A percentile compares a stretch with the other conserved stretches of the same genome.
These are phyloP conservation scores for Alethe diademata DNA, from an alignment of 2,113 vertebrate species.

Conservation along the genomic window DNA sequence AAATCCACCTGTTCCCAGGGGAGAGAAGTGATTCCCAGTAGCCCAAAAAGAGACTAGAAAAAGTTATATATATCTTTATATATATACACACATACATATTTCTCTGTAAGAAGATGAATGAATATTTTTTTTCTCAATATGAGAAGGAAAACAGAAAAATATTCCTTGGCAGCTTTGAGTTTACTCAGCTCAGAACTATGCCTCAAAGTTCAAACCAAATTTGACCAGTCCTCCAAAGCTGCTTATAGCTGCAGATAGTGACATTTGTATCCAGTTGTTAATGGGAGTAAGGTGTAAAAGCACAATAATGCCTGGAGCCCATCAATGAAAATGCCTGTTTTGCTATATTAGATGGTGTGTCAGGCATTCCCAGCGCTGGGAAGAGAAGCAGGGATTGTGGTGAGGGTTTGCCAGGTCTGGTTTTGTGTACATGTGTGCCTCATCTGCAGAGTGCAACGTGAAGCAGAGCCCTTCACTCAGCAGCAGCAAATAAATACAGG, in stretches of 20 bases:
- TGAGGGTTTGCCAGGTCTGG: neutral
- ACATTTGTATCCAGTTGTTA: constrained; percentile 3
- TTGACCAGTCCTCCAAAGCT: neutral
- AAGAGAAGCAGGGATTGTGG: neutral
- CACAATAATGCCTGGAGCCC: neutral
- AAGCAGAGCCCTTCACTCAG: constrained; percentile 35
- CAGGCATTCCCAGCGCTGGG: neutral
- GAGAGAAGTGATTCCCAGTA: neutral
- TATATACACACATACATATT: neutral
- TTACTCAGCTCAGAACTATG: neutral
- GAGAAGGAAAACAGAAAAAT: constrained; percentile 19
- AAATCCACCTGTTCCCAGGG: neutral
- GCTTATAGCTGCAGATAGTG: neutral
- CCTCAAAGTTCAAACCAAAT: constrained; percentile 17
- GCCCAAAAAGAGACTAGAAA: neutral
- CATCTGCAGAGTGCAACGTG: neutral
- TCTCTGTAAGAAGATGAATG: neutral
- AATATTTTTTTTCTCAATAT: neutral
- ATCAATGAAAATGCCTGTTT: neutral
- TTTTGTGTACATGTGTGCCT: neutral
- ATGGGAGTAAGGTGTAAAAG: neutral
- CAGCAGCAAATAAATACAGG: constrained; percentile 31
- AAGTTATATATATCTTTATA: fast-evolving
- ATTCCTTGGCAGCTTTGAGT: neutral
- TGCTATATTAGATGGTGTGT: neutral